Evolutionary conservation across 2,113 vertebrate species (phyloP), one percentile per base, ranked within the genome.

Genomic region (Istiophorus platypterus): DNA sequence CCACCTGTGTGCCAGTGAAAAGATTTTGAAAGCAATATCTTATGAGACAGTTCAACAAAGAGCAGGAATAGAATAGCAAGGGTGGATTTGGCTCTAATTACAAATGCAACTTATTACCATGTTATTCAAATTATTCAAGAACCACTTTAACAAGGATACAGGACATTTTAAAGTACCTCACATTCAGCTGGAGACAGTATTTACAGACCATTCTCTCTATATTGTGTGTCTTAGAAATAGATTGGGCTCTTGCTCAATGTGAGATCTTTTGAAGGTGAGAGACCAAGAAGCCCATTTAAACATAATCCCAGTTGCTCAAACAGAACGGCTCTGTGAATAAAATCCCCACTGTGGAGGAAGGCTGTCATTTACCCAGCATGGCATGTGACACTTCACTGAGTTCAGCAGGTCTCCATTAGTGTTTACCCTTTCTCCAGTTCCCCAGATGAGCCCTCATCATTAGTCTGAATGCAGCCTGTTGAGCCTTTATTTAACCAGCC

Each of bases 281-380:
- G 72, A 73, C 47, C 13, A 24, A 69, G 85, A 73, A 87, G 69
- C 58, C 67, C 61, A 87, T 87, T 82, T 87, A 74, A 81, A 66
- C 83, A 66, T 82, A 84, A 88, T 89, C 76, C 85, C 59, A 52
- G 56, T 85, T 82, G 63, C 86, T 90, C 81, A 81, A 86, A 89
- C 84, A 86, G 88, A 94, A 84, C 62, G 9, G 81, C 77, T 81
- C 37, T 26, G 78, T 87, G 86, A 82, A 88, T 88, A 74, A 90
- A 85, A 75, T 65, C 85, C 84, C 84, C 0, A 7, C 85, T 85
- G 82, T 76, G 84, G 74, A 90, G 85, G 78, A 87, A 81, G 86
- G 75, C 89, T 92, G 88, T 89, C 85, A 89, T 91, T 93, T 91
- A 90, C 88, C 74, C 88, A 81, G 88, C 81, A 74, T 78, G 85